These are phyloP conservation scores for Rhyacophila brunnea DNA, from an alignment of 1,140 invertebrate genomes.

Conservation along the genomic window DNA sequence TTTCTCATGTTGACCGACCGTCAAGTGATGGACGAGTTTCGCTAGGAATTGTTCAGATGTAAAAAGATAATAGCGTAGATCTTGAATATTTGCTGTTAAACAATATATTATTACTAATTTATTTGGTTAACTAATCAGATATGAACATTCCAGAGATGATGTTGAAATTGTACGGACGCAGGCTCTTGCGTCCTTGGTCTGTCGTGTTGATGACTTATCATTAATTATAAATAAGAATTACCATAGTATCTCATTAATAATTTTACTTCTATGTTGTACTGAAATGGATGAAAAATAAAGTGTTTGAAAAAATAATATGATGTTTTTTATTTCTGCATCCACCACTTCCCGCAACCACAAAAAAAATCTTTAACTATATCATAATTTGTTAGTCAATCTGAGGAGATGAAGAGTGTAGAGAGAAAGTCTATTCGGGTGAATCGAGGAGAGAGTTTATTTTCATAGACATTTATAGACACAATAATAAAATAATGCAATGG, in stretches of 20 bases:
- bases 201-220: slow-evolving; percentile 32
- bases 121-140: slow-evolving; percentile 7
- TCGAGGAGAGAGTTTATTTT: background rate
- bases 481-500: background rate
- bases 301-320: slow-evolving; percentile 32
- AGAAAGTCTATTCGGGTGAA: background rate
- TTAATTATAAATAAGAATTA: slow-evolving; percentile 35
- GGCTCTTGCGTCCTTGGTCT: slow-evolving; percentile 14
- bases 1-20: background rate
- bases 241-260: slow-evolving; percentile 35
- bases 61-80: slow-evolving; percentile 15
- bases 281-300: slow-evolving; percentile 38
- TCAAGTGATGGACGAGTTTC: slow-evolving; percentile 9
- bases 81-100: slow-evolving; percentile 32
- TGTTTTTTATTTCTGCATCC: background rate
- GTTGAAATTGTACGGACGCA: slow-evolving; percentile 19
- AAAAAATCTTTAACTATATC: too few species aligned
- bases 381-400: background rate
- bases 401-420: background rate
- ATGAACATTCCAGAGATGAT: slow-evolving; percentile 28
- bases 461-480: background rate
- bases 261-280: slow-evolving; percentile 38
- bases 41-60: slow-evolving; percentile 25
- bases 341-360: background rate
- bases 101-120: slow-evolving; percentile 26